Percentiles rank a stretch among this genome's conserved stretches.
Evolutionary conservation across 2,797 vertebrate genomes (phyloP).

Genomic region (Dallia pectoralis): DNA sequence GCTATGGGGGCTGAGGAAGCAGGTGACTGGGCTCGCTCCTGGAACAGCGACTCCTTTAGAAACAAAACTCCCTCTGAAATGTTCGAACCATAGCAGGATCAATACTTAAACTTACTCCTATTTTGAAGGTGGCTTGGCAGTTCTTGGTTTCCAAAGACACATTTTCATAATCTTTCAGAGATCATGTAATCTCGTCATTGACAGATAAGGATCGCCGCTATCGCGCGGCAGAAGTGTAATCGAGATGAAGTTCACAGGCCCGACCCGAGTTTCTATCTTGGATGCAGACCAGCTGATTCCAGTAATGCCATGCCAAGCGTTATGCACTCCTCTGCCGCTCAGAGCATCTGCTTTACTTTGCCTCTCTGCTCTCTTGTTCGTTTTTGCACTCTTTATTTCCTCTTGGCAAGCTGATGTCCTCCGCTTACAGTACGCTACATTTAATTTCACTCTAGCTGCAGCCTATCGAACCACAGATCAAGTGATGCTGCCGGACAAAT

Average conservation of each 20-base stretch:
- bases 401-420: not conserved
- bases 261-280: not conserved
- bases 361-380: not conserved
- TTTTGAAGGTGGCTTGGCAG: not conserved
- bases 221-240: not conserved
- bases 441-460: not conserved
- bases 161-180: not conserved
- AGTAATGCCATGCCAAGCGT: slow-evolving; percentile 1
- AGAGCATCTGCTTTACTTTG: slow-evolving; percentile 1
- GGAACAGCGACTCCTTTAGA: not conserved
- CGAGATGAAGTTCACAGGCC: not conserved
- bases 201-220: not conserved
- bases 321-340: slow-evolving; percentile 28
- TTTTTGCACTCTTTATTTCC: not conserved
- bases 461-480: slow-evolving; percentile 21
- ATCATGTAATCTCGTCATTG: not conserved
- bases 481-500: slow-evolving; percentile 17
- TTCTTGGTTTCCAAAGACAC: too few species aligned
- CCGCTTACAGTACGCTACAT: not conserved
- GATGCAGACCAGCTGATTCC: not conserved
- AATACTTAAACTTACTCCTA: not conserved
- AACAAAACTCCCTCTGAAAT: not conserved
- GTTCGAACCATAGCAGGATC: not conserved
- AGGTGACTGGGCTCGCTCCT: not conserved
- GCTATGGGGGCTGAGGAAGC: not conserved